These are phyloP conservation scores for Thereuonema tuberculata DNA, from an alignment of 1,140 invertebrate genomes.

Conservation along the genomic window DNA sequence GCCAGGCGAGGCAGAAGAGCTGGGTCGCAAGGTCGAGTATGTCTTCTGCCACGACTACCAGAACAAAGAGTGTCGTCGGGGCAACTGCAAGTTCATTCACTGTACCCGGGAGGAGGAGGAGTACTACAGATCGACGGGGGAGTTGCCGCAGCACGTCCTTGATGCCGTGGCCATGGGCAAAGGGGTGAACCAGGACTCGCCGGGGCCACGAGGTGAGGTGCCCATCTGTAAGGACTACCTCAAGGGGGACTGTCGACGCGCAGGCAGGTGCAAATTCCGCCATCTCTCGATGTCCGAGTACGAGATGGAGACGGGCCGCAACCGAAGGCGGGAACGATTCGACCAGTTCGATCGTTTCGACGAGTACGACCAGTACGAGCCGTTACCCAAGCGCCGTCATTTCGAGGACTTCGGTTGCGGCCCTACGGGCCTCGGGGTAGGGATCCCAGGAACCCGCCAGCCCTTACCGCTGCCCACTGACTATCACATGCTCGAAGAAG, in stretches of 20 bases:
- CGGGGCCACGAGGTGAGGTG: constrained; percentile 25
- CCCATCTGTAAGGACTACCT: constrained; percentile 62
- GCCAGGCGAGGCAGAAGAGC: constrained; percentile 8
- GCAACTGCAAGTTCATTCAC: constrained; percentile 58
- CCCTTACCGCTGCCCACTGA: constrained; percentile 1
- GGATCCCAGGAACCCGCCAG: neutral
- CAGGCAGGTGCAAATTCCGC: constrained; percentile 39
- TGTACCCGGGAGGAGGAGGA: constrained; percentile 62
- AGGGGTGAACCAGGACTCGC: constrained; percentile 13
- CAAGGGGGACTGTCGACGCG: constrained; percentile 51
- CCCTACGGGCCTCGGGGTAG: neutral
- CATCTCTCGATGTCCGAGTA: constrained; percentile 32
- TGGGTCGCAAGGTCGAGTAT: constrained; percentile 24
- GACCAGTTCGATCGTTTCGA: constrained; percentile 16
- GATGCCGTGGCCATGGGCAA: constrained; percentile 23
- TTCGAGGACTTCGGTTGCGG: constrained; percentile 6
- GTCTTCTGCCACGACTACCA: constrained; percentile 76
- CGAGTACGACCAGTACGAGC: constrained; percentile 18
- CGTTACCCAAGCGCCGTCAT: constrained; percentile 20
- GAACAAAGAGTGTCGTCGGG: constrained; percentile 50
- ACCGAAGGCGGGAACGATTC: neutral
- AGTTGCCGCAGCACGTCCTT: constrained; percentile 45
- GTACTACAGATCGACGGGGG: constrained; percentile 50
- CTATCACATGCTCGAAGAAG: constrained; percentile 44
- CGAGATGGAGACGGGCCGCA: constrained; percentile 16